These are phyloP conservation scores for Amazona guildingii DNA, from an alignment of 2,113 vertebrate genomes.

Conservation along the genomic window DNA sequence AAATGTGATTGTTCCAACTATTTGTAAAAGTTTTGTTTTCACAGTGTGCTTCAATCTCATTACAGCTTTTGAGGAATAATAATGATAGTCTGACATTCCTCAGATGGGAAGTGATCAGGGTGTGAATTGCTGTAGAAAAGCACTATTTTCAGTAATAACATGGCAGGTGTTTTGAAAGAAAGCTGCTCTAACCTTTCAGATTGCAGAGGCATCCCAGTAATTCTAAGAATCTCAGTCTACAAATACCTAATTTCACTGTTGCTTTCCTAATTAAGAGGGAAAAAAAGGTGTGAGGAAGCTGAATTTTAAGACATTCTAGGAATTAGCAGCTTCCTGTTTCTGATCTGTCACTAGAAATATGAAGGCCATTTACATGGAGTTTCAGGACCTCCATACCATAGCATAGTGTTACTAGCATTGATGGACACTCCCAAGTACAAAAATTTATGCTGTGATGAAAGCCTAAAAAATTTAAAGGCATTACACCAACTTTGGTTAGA, in stretches of 20 bases:
- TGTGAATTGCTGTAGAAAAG: constrained; percentile 4
- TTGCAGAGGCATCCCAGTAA: constrained; percentile 21
- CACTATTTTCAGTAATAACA: constrained; percentile 23
- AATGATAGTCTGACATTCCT: constrained; percentile 9
- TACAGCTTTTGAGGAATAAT: constrained; percentile 14
- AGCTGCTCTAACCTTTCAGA: constrained; percentile 18
- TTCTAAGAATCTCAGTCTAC: constrained; percentile 13
- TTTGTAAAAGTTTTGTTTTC: not conserved
- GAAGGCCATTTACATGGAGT: not conserved
- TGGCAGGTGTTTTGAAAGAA: constrained; percentile 41
- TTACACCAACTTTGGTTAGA: not conserved
- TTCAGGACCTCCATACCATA: not conserved
- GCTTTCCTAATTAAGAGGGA: not conserved
- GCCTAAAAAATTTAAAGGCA: not conserved
- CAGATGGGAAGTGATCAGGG: constrained; percentile 2
- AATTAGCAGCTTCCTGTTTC: not conserved
- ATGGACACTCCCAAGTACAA: not conserved
- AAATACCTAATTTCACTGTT: constrained; percentile 1
- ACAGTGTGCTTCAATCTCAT: not conserved
- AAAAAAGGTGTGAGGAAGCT: not conserved
- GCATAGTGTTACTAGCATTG: not conserved
- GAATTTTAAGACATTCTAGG: not conserved
- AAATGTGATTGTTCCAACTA: not conserved
- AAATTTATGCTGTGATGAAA: not conserved
- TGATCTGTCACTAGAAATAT: not conserved